These are phyloP conservation scores for Drosophila pruinosa DNA, from an alignment of 1,140 invertebrate genomes.

Conservation along the genomic window DNA sequence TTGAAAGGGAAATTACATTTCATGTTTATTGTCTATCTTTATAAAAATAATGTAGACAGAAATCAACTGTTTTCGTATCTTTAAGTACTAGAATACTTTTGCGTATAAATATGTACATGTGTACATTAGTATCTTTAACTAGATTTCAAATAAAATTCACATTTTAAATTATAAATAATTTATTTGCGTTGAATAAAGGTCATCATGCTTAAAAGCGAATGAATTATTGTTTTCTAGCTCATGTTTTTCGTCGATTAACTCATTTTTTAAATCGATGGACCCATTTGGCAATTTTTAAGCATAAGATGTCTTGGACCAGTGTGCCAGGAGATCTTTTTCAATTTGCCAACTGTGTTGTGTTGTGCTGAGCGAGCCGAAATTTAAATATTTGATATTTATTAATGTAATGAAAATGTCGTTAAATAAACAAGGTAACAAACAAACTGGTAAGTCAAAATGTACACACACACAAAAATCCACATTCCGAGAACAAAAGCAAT, in stretches of 20 bases:
- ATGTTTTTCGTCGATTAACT: neutral
- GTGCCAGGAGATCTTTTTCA: constrained; percentile 33
- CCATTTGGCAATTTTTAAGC: constrained; percentile 1
- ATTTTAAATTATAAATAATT: neutral
- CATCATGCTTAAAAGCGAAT: neutral
- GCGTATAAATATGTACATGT: neutral
- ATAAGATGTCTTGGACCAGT: constrained; percentile 18
- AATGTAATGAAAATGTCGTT: constrained; percentile 76
- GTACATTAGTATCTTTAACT: neutral
- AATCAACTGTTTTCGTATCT: constrained; percentile 11
- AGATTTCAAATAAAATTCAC: neutral
- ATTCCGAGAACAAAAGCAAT: constrained; percentile 20
- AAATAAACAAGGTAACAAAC: constrained; percentile 70
- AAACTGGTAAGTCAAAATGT: constrained; percentile 59
- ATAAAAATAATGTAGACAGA: constrained; percentile 67
- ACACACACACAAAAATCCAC: constrained; percentile 9
- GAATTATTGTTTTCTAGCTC: neutral
- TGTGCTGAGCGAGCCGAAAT: constrained; percentile 62
- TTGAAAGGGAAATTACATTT: constrained; percentile 81
- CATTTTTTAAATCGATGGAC: neutral
- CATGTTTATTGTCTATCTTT: constrained; percentile 80
- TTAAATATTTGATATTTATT: constrained; percentile 79
- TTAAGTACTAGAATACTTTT: neutral
- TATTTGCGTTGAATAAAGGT: neutral
- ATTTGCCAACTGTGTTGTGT: constrained; percentile 14